Evolutionary conservation across 92 coral and sea anemone genomes (phyloP), one percentile per base, ranked within the genome.

Genomic region (Palythoa caribaeorum): DNA sequence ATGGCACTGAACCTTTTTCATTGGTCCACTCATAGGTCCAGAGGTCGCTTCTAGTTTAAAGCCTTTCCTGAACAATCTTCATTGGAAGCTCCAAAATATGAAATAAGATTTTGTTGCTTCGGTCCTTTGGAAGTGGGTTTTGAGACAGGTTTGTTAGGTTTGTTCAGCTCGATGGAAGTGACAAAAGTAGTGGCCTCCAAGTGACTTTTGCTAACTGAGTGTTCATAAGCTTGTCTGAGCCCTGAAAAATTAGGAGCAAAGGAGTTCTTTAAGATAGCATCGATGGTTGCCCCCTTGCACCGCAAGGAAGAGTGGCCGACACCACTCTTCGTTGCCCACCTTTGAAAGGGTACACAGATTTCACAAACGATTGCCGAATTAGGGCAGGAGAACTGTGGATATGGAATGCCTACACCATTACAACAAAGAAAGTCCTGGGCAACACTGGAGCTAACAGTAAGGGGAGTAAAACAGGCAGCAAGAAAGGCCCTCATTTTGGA

Each of bases 41-140:
- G 90, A 90, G 93, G 93, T 86, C 93, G 71, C n/a, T 71, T 11
- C 28, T 55, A 16, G 92, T 85, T 90, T 90, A 90, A 90, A 90
- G 92, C 71, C 36, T n/a, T 54, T 12, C 9, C 28, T 17, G 36
- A n/a, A 28, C 28, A 28, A 28, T 28, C 28, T 21, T 39, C 80
- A n/a, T 50, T 52, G 39, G 54, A 47, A 11, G 38, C 71, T 35
- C n/a, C 60, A 51, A 87, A 78, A 44, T 36, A 87, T 17, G 74
- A 40, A 35, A 47, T 7, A 2, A 66, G 39, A 66, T 69, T 66
- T 71, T 62, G 48, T 62, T 77, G 90, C n/a, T 57, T 71, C 37
- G 89, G 52, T 35, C 75, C 60, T 54, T 54, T 54, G 60, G 60
- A 54, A 54, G 60, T 54, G 60, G 60, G 60, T 54, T 54, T 54